These are phyloP conservation scores for Pantherophis vulpinus DNA, from an alignment of 2,797 vertebrate species.

Conservation along the genomic window DNA sequence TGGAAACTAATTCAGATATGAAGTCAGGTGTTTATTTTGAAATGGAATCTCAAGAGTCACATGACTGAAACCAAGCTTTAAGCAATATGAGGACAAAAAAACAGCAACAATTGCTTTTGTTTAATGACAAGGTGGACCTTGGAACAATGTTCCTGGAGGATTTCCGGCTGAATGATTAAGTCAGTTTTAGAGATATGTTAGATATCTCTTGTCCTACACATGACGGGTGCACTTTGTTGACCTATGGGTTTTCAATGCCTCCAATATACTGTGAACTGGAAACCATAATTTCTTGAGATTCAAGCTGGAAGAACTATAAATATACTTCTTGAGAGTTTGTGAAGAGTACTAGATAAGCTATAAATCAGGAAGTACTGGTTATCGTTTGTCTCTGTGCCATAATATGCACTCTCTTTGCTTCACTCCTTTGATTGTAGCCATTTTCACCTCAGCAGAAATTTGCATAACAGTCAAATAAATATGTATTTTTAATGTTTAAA, in stretches of 20 bases:
- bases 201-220: neutral
- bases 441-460: neutral
- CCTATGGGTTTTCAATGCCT: neutral
- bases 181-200: neutral
- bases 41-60: conserved; percentile 16
- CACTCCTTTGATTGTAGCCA: neutral
- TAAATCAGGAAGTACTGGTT: neutral
- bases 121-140: conserved; percentile 7
- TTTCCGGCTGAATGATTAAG: neutral
- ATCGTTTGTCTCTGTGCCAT: neutral
- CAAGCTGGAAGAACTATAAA: neutral
- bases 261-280: conserved; percentile 5
- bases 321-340: neutral
- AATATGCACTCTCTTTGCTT: neutral
- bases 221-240: neutral
- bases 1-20: conserved; percentile 16
- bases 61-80: neutral
- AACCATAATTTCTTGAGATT: neutral
- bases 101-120: conserved; percentile 1
- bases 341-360: neutral
- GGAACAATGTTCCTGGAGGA: neutral
- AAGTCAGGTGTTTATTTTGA: neutral
- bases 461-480: neutral
- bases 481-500: neutral
- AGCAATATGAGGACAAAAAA: neutral